Conservation (phyloP, 2,888 invertebrate species). For the Nycteola revayana region DNA sequence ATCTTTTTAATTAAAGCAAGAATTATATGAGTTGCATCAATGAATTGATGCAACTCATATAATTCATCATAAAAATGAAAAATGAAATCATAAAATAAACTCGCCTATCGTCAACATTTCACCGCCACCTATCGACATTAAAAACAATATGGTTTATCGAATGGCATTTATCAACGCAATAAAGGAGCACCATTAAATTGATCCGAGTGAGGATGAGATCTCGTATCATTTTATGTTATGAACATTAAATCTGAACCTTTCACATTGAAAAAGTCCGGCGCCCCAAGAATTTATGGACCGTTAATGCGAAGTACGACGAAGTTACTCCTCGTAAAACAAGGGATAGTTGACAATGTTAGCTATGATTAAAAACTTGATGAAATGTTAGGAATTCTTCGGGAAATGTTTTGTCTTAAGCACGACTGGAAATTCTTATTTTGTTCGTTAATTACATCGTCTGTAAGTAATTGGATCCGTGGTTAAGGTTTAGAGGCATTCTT, state of each 20-base stretch:
- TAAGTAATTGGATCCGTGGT: too few relatives aligned
- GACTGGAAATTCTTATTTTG: too few relatives aligned
- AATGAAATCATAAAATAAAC: too few relatives aligned
- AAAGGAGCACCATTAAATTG: constrained; percentile 40
- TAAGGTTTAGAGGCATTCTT: too few relatives aligned
- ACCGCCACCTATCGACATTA: constrained; percentile 16
- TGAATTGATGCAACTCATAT: too few relatives aligned
- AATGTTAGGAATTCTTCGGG: too few relatives aligned
- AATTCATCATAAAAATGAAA: too few relatives aligned
- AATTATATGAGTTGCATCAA: too few relatives aligned
- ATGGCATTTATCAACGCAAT: constrained; percentile 45
- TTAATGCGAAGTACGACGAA: constrained; percentile 15
- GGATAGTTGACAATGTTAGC: constrained; percentile 8
- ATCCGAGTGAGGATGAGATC: constrained; percentile 30
- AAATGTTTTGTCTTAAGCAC: too few relatives aligned
- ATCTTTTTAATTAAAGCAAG: too few relatives aligned
- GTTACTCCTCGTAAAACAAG: constrained; percentile 8
- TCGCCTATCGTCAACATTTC: constrained; percentile 3
- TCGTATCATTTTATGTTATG: constrained; percentile 47
- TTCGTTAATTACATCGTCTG: too few relatives aligned
- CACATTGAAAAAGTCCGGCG: constrained; percentile 20
- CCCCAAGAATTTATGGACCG: constrained; percentile 23
- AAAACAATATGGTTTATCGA: constrained; percentile 41
- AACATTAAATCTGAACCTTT: constrained; percentile 32
- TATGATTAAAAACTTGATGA: constrained; percentile 3